Conservation (phyloP, 2,888 invertebrate genomes). For the Flexamia atlantica region DNA sequence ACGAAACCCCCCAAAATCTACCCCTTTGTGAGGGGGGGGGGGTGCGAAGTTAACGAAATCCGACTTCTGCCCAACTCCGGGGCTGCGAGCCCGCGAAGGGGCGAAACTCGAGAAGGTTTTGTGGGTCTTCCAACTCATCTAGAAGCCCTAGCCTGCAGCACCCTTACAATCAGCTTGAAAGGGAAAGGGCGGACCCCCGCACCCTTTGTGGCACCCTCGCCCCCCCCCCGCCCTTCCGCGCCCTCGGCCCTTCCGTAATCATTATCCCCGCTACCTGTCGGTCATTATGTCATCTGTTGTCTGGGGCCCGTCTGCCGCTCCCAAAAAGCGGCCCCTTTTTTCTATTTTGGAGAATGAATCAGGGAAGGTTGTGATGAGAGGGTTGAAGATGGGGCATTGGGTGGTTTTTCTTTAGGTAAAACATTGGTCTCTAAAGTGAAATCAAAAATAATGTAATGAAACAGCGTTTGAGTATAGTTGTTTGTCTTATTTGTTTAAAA, state of each 20-base stretch:
- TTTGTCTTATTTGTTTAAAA: no score
- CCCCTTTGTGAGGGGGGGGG: slow-evolving; percentile 65
- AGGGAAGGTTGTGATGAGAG: neutral
- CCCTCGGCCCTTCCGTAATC: slow-evolving; percentile 34
- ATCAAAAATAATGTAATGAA: no score
- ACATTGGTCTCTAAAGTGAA: no score
- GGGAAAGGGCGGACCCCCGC: slow-evolving; percentile 64
- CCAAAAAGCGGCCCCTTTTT: neutral
- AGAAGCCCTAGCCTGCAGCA: slow-evolving; percentile 67
- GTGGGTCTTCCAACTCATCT: slow-evolving; percentile 65
- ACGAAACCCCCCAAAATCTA: neutral
- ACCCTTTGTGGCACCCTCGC: slow-evolving; percentile 64
- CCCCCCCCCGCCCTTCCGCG: slow-evolving; percentile 60
- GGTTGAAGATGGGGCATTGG: neutral
- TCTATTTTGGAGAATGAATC: slow-evolving; percentile 25
- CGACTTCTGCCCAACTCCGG: slow-evolving; percentile 42
- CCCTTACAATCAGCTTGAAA: slow-evolving; percentile 67
- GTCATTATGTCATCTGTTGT: slow-evolving; percentile 42
- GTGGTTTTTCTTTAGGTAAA: no score
- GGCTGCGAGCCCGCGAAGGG: slow-evolving; percentile 37
- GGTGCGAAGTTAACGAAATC: slow-evolving; percentile 64
- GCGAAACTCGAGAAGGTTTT: slow-evolving; percentile 60
- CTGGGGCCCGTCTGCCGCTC: slow-evolving; percentile 45
- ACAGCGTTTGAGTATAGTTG: no score
- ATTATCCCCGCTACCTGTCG: slow-evolving; percentile 57